Percentiles rank a stretch among this genome's conserved stretches.
Conservation (phyloP, 2,797 vertebrate genomes). For the Hydrolagus colliei region DNA sequence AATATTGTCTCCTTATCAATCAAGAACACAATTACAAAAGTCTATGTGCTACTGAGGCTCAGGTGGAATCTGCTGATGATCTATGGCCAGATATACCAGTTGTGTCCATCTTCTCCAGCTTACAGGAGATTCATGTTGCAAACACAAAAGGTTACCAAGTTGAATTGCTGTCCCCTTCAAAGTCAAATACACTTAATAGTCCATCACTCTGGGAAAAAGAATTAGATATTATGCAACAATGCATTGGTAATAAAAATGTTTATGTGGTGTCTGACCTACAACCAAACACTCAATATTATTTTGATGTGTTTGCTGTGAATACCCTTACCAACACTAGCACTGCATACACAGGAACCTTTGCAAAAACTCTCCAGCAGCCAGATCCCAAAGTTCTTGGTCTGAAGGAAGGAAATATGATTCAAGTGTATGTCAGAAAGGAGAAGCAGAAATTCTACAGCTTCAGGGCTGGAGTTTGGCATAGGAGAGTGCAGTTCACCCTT, state of each 20-base stretch:
- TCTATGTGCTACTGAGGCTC: conserved; percentile 66
- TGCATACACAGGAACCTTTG: conserved; percentile 66
- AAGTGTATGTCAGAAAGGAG: conserved; percentile 58
- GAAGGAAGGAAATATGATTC: conserved; percentile 70
- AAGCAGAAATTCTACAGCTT: conserved; percentile 59
- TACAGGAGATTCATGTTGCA: neutral
- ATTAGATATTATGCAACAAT: conserved; percentile 60
- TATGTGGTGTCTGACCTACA: conserved; percentile 71
- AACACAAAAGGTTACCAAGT: neutral
- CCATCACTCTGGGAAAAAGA: neutral
- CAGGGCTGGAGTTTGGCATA: conserved; percentile 65
- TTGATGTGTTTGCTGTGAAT: conserved; percentile 77
- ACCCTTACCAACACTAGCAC: conserved; percentile 63
- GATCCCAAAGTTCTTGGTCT: conserved; percentile 54
- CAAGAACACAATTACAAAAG: conserved; percentile 70
- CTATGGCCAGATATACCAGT: conserved; percentile 33
- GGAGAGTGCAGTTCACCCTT: conserved; percentile 72
- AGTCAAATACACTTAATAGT: neutral
- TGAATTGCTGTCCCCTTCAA: conserved; percentile 38
- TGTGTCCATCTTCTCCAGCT: conserved; percentile 40
- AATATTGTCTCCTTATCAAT: conserved; percentile 77
- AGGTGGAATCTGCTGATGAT: conserved; percentile 43
- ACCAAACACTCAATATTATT: conserved; percentile 73
- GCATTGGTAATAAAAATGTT: conserved; percentile 66
- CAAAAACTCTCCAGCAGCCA: conserved; percentile 70